phyloP scores from a whole-genome alignment of 2,797 vertebrate genomes.

The Furcifer pardalis region DNA sequence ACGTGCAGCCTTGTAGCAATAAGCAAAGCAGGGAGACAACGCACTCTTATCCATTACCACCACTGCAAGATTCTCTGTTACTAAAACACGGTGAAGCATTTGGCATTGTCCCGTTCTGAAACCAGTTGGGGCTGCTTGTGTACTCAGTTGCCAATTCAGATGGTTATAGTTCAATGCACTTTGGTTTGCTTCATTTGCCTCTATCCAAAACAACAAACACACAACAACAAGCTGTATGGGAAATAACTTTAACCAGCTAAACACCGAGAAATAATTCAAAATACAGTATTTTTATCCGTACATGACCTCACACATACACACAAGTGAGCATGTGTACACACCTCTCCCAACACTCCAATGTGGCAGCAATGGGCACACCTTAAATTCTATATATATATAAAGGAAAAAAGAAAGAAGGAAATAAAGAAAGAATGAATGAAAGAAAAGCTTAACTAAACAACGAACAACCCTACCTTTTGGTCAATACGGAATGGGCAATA shows the following conservation, averaged over 20 bases:
- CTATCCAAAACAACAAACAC: neutral
- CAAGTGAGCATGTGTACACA: neutral
- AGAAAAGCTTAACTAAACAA: neutral
- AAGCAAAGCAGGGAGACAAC: too few species aligned
- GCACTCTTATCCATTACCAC: neutral
- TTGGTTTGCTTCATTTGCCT: neutral
- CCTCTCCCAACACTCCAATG: neutral
- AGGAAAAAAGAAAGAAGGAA: too few species aligned
- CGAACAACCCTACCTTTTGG: neutral
- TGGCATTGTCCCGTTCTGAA: too few species aligned
- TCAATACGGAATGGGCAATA: neutral
- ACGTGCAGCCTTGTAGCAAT: neutral
- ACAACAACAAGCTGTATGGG: too few species aligned
- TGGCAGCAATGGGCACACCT: too few species aligned
- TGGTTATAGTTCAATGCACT: too few species aligned
- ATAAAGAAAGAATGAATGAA: too few species aligned
- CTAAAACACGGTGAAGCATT: too few species aligned
- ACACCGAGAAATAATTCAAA: neutral
- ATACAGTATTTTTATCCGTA: neutral
- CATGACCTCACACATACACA: neutral
- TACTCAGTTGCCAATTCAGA: neutral
- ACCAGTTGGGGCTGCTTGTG: too few species aligned
- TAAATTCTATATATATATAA: neutral
- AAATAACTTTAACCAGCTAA: neutral
- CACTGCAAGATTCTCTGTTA: too few species aligned